Evolutionary conservation across 2,797 vertebrate genomes (phyloP).

Genomic region (Epinephelus awoara): DNA sequence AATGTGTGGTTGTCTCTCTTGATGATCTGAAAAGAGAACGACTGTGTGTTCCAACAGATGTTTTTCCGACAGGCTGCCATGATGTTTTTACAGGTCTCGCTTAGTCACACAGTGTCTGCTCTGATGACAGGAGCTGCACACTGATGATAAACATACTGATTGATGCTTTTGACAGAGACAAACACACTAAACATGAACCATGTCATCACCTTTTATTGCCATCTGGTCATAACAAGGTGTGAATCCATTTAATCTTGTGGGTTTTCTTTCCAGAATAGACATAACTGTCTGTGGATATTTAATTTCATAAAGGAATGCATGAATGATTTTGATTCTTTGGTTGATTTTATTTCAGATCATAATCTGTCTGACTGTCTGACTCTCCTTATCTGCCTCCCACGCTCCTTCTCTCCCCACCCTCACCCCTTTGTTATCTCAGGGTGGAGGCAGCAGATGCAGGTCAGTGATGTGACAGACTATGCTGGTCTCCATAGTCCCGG

Average conservation of each 20-base stretch:
- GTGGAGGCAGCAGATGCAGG: conserved; percentile 81
- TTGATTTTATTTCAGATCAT: conserved; percentile 36
- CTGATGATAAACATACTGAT: conserved; percentile 45
- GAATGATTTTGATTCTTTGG: conserved; percentile 20
- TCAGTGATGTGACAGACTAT: conserved; percentile 82
- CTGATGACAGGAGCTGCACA: conserved; percentile 35
- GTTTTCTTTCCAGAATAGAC: conserved; percentile 26
- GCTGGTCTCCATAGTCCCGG: conserved; percentile 64
- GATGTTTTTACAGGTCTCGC: conserved; percentile 48
- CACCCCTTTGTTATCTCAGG: conserved; percentile 60
- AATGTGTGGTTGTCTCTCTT: neutral
- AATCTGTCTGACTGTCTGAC: conserved; percentile 53
- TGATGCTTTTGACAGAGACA: conserved; percentile 53
- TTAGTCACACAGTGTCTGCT: conserved; percentile 46
- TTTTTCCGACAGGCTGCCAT: conserved; percentile 36
- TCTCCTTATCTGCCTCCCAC: conserved; percentile 21
- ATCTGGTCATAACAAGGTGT: conserved; percentile 34
- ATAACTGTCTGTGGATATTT: conserved; percentile 13
- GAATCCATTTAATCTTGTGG: neutral
- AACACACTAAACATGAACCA: conserved; percentile 28
- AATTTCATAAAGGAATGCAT: neutral
- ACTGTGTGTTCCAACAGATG: conserved; percentile 65
- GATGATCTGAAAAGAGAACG: conserved; percentile 2
- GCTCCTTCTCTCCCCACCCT: neutral
- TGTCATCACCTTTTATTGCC: conserved; percentile 48